Percentiles rank a stretch among this genome's conserved stretches.
These are phyloP conservation scores for Phoxinus phoxinus DNA, from an alignment of 2,113 vertebrate species.

Conservation along the genomic window DNA sequence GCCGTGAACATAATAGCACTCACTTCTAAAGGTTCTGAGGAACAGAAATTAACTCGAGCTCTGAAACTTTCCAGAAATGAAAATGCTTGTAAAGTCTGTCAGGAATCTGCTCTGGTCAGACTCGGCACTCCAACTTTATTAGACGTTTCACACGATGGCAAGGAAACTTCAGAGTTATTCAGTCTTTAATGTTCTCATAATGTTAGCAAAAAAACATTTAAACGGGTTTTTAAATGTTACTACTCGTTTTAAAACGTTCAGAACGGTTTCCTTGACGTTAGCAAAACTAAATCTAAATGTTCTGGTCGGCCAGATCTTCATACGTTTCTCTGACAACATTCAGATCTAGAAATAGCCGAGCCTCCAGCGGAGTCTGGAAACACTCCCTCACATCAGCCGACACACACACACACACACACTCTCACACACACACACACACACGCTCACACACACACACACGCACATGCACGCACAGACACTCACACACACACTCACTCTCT, in stretches of 20 bases:
- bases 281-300: neutral
- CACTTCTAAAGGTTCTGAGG: neutral
- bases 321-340: neutral
- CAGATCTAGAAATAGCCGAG: slow-evolving; percentile 5
- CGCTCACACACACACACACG: no score
- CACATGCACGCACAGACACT: no score
- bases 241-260: neutral
- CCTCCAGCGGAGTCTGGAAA: neutral
- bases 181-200: no score
- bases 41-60: neutral
- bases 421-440: no score
- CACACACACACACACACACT: no score
- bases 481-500: no score
- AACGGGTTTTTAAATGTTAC: no score
- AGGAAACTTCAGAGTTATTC: no score
- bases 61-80: neutral
- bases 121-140: neutral
- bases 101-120: neutral
- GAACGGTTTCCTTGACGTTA: neutral
- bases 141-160: neutral
- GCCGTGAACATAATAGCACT: slow-evolving; percentile 30
- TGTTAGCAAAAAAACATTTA: no score
- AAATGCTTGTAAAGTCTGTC: neutral
- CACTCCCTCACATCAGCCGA: neutral
- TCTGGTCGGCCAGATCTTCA: neutral